Conservation (phyloP, 2,888 invertebrate species). For the Parnassius glacialis region DNA sequence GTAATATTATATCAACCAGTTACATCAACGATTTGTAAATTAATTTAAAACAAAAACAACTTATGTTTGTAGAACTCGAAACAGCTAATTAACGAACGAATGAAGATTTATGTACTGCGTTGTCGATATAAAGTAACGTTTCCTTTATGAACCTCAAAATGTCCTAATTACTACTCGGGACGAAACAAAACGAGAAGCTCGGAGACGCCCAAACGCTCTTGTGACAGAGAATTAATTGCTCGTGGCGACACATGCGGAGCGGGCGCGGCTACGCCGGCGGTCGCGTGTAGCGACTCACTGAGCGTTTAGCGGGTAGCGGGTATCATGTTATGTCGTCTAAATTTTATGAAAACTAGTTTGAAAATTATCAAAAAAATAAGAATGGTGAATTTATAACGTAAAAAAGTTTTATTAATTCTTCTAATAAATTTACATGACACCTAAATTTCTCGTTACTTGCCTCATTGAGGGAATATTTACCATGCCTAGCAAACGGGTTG, state of each 20-base stretch:
- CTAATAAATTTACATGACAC: too few relatives aligned
- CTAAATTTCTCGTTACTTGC: too few relatives aligned
- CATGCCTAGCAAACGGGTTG: too few relatives aligned
- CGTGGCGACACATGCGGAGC: conserved; percentile 73
- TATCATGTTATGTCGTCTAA: too few relatives aligned
- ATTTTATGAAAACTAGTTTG: too few relatives aligned
- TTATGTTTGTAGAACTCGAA: conserved; percentile 35
- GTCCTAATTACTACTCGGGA: conserved; percentile 79
- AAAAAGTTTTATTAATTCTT: too few relatives aligned
- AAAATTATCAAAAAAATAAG: too few relatives aligned
- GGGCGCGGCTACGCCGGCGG: conserved; percentile 33
- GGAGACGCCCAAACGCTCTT: conserved; percentile 79
- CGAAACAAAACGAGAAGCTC: conserved; percentile 71
- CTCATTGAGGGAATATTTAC: too few relatives aligned
- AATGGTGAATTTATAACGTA: too few relatives aligned
- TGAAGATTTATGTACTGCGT: conserved; percentile 78
- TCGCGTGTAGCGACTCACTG: conserved; percentile 36
- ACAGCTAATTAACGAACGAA: conserved; percentile 73
- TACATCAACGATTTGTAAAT: conserved; percentile 22
- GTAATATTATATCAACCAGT: conserved; percentile 7
- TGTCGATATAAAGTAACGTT: conserved; percentile 80
- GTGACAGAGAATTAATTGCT: conserved; percentile 80
- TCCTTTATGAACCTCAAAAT: conserved; percentile 80
- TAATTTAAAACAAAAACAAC: conserved; percentile 32
- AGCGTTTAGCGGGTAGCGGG: conserved; percentile 14